phyloP scores from a whole-genome alignment of 2,888 invertebrate genomes.

The Polydesmus complanatus region DNA sequence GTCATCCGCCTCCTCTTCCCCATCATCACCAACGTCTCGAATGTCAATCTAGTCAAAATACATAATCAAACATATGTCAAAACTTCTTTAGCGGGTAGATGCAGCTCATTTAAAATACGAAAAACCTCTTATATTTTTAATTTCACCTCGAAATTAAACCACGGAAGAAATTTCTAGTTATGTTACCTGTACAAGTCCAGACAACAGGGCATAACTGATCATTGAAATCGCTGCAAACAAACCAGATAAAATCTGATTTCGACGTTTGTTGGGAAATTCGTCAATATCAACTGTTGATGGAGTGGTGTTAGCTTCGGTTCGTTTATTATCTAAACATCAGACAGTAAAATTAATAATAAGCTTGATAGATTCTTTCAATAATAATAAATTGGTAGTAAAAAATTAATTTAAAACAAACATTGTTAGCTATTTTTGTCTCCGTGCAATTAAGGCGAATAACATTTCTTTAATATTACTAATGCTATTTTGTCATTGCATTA shows the following conservation, averaged over 20 bases:
- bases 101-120: too few relatives aligned
- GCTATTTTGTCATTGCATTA: too few relatives aligned
- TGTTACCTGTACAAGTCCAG: constrained; percentile 13
- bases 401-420: too few relatives aligned
- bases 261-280: constrained; percentile 49
- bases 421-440: too few relatives aligned
- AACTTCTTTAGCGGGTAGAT: neutral
- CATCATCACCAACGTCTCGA: neutral
- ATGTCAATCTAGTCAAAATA: neutral
- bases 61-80: neutral
- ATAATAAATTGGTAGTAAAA: too few relatives aligned
- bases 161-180: too few relatives aligned
- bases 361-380: too few relatives aligned
- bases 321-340: neutral
- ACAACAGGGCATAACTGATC: constrained; percentile 48
- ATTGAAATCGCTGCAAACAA: constrained; percentile 53
- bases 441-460: too few relatives aligned
- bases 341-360: too few relatives aligned
- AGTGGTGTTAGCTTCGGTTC: neutral
- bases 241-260: constrained; percentile 52
- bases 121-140: too few relatives aligned
- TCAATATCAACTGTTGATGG: constrained; percentile 22
- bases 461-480: too few relatives aligned
- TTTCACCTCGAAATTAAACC: too few relatives aligned
- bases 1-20: neutral